A percentile compares a stretch with the other conserved stretches of the same genome.
These are phyloP conservation scores for Stratiolaelaps scimitus DNA, from an alignment of 1,140 invertebrate genomes.

Conservation along the genomic window DNA sequence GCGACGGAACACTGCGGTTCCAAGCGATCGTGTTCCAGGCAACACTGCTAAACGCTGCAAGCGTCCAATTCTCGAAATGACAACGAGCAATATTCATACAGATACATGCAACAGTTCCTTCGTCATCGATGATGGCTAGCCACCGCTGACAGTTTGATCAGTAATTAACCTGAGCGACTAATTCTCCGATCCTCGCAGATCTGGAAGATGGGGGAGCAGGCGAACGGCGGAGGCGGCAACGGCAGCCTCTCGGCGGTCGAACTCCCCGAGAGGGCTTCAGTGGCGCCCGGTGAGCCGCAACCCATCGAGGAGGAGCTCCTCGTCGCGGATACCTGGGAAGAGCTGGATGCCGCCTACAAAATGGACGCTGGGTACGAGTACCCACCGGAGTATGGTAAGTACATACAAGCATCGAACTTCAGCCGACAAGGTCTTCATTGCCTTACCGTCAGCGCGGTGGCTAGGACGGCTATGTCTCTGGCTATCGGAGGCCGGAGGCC, in stretches of 20 bases:
- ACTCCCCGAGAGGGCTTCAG: not conserved
- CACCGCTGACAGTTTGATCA: not conserved
- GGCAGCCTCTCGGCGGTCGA: conserved; percentile 12
- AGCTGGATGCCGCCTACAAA: conserved; percentile 18
- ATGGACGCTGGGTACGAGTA: conserved; percentile 23
- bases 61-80: too few species aligned
- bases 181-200: not conserved
- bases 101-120: too few species aligned
- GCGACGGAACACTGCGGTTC: too few species aligned
- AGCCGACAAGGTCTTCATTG: too few species aligned
- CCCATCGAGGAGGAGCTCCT: conserved; percentile 20
- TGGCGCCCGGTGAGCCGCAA: not conserved
- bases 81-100: too few species aligned
- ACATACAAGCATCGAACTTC: too few species aligned
- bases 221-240: not conserved
- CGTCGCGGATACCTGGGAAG: conserved; percentile 19
- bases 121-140: too few species aligned
- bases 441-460: too few species aligned
- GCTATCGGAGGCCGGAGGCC: too few species aligned
- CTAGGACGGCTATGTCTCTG: too few species aligned
- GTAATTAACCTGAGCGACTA: not conserved
- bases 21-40: too few species aligned
- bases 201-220: conserved; percentile 12
- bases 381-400: conserved; percentile 13
- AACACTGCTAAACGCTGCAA: too few species aligned